Evolutionary conservation across 2,888 invertebrate genomes (phyloP).

Genomic region (Leptinotarsa haldemani): DNA sequence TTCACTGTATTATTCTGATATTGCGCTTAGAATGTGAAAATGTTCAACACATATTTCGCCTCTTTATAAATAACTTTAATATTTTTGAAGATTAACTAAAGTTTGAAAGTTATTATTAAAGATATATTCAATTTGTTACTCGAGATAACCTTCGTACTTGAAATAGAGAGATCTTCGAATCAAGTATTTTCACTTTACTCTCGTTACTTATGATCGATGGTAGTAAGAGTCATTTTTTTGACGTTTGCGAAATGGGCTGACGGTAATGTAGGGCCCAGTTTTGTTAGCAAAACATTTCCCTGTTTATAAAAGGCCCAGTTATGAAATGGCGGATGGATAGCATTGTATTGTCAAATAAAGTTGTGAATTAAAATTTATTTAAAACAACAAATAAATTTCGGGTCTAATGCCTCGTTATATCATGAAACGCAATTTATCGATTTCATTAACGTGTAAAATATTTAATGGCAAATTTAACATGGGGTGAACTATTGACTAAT

Average conservation of each 20-base stretch:
- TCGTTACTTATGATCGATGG: background rate
- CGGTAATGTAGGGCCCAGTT: constrained; percentile 43
- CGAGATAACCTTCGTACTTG: too few relatives aligned
- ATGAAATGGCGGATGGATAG: constrained; percentile 66
- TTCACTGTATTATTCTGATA: too few relatives aligned
- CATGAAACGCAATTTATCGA: constrained; percentile 46
- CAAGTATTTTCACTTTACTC: background rate
- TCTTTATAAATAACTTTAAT: too few relatives aligned
- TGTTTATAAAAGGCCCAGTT: constrained; percentile 61
- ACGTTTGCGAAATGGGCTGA: constrained; percentile 38
- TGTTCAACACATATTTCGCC: too few relatives aligned
- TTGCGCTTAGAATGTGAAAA: too few relatives aligned
- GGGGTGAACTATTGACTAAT: constrained; percentile 56
- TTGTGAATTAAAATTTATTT: constrained; percentile 49
- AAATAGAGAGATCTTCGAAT: too few relatives aligned
- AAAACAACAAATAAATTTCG: constrained; percentile 43
- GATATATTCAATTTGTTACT: too few relatives aligned
- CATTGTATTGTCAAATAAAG: constrained; percentile 60
- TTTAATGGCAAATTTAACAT: constrained; percentile 51
- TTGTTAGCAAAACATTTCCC: constrained; percentile 57
- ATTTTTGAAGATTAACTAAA: too few relatives aligned
- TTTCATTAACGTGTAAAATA: constrained; percentile 46
- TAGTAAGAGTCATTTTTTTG: constrained; percentile 13
- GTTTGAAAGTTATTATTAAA: too few relatives aligned
- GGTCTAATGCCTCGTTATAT: constrained; percentile 49